phyloP scores from a whole-genome alignment of 2,797 vertebrate genomes.

The Myripristis murdjan region DNA sequence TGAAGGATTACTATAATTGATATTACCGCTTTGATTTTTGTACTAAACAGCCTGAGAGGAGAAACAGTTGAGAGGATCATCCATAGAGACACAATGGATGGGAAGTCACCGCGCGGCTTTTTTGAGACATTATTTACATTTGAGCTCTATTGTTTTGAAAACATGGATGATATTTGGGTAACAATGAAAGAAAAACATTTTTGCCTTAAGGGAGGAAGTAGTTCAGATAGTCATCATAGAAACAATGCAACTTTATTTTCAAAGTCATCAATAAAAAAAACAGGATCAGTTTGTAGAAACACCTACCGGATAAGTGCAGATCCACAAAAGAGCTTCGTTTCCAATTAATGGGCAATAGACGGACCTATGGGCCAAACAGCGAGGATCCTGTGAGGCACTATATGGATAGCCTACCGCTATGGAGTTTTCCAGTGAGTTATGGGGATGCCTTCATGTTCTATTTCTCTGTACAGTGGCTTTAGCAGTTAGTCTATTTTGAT shows the following conservation, averaged over 20 bases:
- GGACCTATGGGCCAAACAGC: slow-evolving; percentile 80
- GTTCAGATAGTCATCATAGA: slow-evolving; percentile 77
- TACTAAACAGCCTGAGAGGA: slow-evolving; percentile 21
- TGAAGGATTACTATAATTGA: slow-evolving; percentile 5
- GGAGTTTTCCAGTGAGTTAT: slow-evolving; percentile 88
- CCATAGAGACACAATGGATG: slow-evolving; percentile 64
- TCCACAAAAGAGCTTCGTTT: slow-evolving; percentile 86
- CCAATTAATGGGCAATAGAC: slow-evolving; percentile 87
- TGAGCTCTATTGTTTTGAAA: slow-evolving; percentile 72
- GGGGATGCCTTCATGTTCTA: slow-evolving; percentile 63
- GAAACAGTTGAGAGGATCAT: slow-evolving; percentile 44
- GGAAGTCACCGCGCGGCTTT: slow-evolving; percentile 60
- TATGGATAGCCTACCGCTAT: slow-evolving; percentile 79
- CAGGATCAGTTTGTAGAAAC: slow-evolving; percentile 82
- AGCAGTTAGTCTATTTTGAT: slow-evolving; percentile 57
- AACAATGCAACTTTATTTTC: slow-evolving; percentile 84
- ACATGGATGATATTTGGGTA: slow-evolving; percentile 76
- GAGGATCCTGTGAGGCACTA: slow-evolving; percentile 80
- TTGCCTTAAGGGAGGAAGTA: slow-evolving; percentile 78
- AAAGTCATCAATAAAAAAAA: slow-evolving; percentile 83
- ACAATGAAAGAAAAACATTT: slow-evolving; percentile 83
- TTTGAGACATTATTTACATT: slow-evolving; percentile 74
- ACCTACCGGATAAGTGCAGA: slow-evolving; percentile 89
- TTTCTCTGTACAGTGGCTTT: slow-evolving; percentile 61
- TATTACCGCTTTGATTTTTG: slow-evolving; percentile 34